These are phyloP conservation scores for Oreonectes daqikongensis DNA, from an alignment of 2,797 vertebrate species.

Conservation along the genomic window DNA sequence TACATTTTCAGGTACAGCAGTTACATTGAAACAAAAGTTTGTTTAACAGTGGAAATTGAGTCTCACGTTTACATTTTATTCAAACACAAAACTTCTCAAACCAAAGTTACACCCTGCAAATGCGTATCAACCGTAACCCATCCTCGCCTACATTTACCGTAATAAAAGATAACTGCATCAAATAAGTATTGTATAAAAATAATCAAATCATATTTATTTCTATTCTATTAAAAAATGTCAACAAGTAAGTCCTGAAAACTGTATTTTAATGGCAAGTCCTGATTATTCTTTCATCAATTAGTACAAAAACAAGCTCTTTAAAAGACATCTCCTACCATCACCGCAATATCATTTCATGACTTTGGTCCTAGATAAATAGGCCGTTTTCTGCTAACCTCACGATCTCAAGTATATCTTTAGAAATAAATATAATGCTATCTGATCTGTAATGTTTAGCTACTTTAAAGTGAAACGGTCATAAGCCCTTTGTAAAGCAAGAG, in stretches of 20 bases:
- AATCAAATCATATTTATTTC: too few relatives aligned
- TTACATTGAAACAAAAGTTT: too few relatives aligned
- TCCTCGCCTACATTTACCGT: not conserved
- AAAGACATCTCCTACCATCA: conserved; percentile 50
- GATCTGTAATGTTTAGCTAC: conserved; percentile 42
- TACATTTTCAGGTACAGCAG: too few relatives aligned
- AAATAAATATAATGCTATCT: conserved; percentile 47
- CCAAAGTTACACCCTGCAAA: too few relatives aligned
- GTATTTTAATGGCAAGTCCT: conserved; percentile 38
- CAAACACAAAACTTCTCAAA: too few relatives aligned
- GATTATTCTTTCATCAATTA: conserved; percentile 21
- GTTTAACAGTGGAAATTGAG: too few relatives aligned
- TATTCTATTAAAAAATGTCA: too few relatives aligned
- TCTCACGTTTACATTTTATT: too few relatives aligned
- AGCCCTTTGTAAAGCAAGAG: conserved; percentile 64
- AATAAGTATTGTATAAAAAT: too few relatives aligned
- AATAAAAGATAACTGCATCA: too few relatives aligned
- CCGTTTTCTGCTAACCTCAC: not conserved
- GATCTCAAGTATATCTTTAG: conserved; percentile 52
- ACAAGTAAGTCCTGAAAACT: not conserved
- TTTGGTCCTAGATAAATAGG: conserved; percentile 42
- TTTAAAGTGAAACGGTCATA: conserved; percentile 35
- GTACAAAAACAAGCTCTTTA: conserved; percentile 24
- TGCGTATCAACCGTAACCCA: too few relatives aligned
- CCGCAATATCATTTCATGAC: conserved; percentile 59